phyloP scores from a whole-genome alignment of 2,113 vertebrate species.

The Urocolius indicus region DNA sequence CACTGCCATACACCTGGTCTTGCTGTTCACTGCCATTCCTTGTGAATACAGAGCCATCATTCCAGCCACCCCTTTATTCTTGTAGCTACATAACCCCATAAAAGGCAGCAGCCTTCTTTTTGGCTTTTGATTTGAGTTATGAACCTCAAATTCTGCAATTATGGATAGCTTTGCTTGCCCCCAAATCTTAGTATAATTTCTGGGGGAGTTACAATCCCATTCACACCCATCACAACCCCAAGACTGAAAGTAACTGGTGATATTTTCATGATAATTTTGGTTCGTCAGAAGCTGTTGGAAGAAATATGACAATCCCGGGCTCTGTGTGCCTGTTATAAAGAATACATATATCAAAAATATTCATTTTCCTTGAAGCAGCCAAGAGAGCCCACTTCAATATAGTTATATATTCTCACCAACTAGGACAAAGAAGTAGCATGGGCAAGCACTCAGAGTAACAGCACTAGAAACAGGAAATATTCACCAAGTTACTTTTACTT shows the following conservation, averaged over 20 bases:
- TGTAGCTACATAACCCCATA: not conserved
- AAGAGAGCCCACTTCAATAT: not conserved
- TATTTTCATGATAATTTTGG: not conserved
- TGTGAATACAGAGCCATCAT: not conserved
- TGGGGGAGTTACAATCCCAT: not conserved
- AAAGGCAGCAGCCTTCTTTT: not conserved
- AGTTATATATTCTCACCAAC: not conserved
- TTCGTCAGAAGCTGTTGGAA: not conserved
- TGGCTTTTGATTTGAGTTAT: not conserved
- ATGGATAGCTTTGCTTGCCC: not conserved
- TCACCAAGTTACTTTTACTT: not conserved
- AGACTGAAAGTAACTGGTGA: not conserved
- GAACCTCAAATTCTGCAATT: not conserved
- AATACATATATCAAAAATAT: not conserved
- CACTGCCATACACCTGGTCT: not conserved
- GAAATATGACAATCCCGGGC: not conserved
- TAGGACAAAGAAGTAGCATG: not conserved
- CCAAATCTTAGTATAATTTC: not conserved
- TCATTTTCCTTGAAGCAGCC: not conserved
- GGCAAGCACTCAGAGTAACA: not conserved
- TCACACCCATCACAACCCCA: not conserved
- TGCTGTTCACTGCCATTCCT: not conserved
- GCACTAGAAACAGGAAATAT: not conserved
- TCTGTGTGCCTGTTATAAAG: not conserved
- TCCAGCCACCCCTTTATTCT: not conserved